A percentile compares a stretch with the other conserved stretches of the same genome.
These are phyloP conservation scores for Kryphioiulus occultus DNA, from an alignment of 2,888 invertebrate species.

Conservation along the genomic window DNA sequence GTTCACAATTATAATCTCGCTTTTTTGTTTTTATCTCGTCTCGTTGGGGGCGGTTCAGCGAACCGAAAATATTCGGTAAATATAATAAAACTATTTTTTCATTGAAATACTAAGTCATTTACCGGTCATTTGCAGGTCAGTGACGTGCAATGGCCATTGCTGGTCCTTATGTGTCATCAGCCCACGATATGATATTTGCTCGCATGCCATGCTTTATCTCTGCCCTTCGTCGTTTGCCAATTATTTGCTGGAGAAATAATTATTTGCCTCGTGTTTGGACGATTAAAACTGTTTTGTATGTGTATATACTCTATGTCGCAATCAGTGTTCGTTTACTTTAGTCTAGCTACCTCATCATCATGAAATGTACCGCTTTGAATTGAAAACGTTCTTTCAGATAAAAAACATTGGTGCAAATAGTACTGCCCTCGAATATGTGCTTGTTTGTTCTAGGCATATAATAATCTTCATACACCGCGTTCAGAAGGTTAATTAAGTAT, in stretches of 20 bases:
- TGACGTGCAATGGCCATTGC: slow-evolving; percentile 18
- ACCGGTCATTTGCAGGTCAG: slow-evolving; percentile 28
- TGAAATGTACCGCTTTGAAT: slow-evolving; percentile 40
- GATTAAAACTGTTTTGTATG: slow-evolving; percentile 13
- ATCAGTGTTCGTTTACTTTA: slow-evolving; percentile 18
- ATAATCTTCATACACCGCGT: no score
- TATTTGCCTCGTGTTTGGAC: neutral
- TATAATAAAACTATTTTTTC: slow-evolving; percentile 28
- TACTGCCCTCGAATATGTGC: neutral
- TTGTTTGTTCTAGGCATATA: neutral
- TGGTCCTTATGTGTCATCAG: slow-evolving; percentile 30
- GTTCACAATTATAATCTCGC: neutral
- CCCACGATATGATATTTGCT: neutral
- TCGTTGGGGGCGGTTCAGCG: slow-evolving; percentile 8
- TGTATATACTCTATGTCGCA: neutral
- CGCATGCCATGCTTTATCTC: slow-evolving; percentile 21
- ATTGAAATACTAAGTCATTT: slow-evolving; percentile 12
- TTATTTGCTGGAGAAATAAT: slow-evolving; percentile 38
- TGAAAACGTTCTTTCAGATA: slow-evolving; percentile 15
- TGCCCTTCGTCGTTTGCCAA: slow-evolving; percentile 10
- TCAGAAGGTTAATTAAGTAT: no score
- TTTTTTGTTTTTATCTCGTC: neutral
- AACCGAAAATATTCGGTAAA: neutral
- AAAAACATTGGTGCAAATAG: neutral
- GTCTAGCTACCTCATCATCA: slow-evolving; percentile 37